phyloP scores from a whole-genome alignment of 2,888 invertebrate genomes.

The Apoda limacodes region DNA sequence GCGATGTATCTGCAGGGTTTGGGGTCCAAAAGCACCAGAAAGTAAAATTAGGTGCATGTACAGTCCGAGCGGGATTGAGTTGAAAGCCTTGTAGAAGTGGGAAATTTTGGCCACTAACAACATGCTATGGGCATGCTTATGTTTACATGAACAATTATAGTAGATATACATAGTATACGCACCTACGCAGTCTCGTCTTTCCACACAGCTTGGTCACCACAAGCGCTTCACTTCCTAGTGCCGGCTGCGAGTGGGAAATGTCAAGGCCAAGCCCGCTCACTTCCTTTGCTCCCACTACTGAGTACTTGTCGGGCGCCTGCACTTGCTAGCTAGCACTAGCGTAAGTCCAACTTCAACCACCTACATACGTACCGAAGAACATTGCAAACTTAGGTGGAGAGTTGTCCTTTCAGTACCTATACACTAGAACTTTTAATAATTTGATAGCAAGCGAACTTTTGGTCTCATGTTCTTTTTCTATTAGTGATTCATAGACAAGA shows the following conservation, averaged over 20 bases:
- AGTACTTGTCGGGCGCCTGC: conserved; percentile 20
- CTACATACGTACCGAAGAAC: too few species aligned
- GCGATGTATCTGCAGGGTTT: not conserved
- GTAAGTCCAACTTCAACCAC: too few species aligned
- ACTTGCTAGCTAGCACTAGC: too few species aligned
- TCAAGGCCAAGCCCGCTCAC: conserved; percentile 61
- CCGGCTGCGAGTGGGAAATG: conserved; percentile 47
- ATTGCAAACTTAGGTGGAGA: too few species aligned
- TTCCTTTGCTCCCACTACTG: conserved; percentile 48
- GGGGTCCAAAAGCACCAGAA: too few species aligned
- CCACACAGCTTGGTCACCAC: too few species aligned
- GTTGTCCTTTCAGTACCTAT: too few species aligned
- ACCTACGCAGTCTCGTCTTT: conserved; percentile 30
- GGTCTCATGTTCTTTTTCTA: too few species aligned
- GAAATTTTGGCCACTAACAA: not conserved
- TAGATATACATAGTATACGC: conserved; percentile 19
- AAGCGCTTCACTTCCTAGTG: conserved; percentile 55
- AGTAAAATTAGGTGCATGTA: not conserved
- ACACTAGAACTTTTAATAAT: too few species aligned
- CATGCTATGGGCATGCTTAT: conserved; percentile 2
- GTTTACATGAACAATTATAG: conserved; percentile 2
- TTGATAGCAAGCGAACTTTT: too few species aligned
- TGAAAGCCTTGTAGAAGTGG: not conserved
- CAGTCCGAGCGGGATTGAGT: not conserved
- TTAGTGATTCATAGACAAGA: too few species aligned